These are phyloP conservation scores for Phoxinus dragarum DNA, from an alignment of 2,797 vertebrate genomes.

Conservation along the genomic window DNA sequence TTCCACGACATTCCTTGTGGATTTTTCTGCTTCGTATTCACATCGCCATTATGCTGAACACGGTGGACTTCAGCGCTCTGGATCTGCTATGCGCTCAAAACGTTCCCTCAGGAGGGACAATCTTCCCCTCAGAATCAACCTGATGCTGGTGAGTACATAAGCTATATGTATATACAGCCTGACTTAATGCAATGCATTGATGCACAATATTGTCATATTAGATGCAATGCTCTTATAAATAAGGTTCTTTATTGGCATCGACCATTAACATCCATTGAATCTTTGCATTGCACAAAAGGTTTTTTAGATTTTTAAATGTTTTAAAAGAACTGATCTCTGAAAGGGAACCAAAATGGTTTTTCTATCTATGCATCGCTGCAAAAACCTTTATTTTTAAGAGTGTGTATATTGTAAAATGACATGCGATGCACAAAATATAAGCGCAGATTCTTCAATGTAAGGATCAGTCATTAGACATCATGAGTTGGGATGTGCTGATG, in stretches of 20 bases:
- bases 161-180: no score
- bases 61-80: conserved; percentile 61
- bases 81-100: conserved; percentile 59
- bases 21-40: background rate
- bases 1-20: conserved; percentile 5
- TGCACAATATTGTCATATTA: background rate
- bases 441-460: background rate
- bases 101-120: conserved; percentile 22
- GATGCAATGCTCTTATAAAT: background rate
- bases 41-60: conserved; percentile 56
- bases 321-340: no score
- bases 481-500: conserved; percentile 37
- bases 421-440: background rate
- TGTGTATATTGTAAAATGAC: background rate
- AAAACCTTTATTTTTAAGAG: background rate
- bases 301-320: no score
- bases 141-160: conserved; percentile 49
- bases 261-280: no score
- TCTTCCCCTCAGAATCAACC: conserved; percentile 9
- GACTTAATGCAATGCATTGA: background rate
- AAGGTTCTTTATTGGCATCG: no score
- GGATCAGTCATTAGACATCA: background rate
- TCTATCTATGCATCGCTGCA: background rate
- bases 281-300: no score
- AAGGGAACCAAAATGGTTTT: no score